Evolutionary conservation across 1,140 invertebrate genomes (phyloP).

Genomic region (Drusus annulatus): DNA sequence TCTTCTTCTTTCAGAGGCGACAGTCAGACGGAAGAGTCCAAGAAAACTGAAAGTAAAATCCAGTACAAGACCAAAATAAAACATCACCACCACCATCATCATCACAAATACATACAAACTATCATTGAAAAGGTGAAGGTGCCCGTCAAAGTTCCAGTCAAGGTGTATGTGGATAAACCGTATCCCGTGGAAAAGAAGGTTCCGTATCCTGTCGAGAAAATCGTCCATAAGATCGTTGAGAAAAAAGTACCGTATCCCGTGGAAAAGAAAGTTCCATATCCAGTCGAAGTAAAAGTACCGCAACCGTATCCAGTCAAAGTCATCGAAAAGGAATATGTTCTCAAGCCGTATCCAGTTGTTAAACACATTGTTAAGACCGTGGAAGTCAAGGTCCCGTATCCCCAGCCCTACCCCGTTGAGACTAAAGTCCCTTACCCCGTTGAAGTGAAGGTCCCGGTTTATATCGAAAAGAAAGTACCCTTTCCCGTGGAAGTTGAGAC

Average conservation of each 20-base stretch:
- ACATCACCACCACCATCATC: slow-evolving; percentile 76
- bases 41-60: slow-evolving; percentile 26
- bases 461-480: slow-evolving; percentile 72
- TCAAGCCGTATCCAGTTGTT: slow-evolving; percentile 74
- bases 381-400: slow-evolving; percentile 71
- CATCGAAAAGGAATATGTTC: slow-evolving; percentile 69
- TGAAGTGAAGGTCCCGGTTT: slow-evolving; percentile 68
- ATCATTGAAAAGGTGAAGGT: slow-evolving; percentile 68
- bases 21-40: not conserved
- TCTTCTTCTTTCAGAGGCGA: slow-evolving; percentile 52
- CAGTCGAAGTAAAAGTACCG: slow-evolving; percentile 75
- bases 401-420: slow-evolving; percentile 64
- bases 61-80: slow-evolving; percentile 70
- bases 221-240: slow-evolving; percentile 76
- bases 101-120: slow-evolving; percentile 74
- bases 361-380: slow-evolving; percentile 71
- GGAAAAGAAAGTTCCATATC: slow-evolving; percentile 75
- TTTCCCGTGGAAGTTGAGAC: slow-evolving; percentile 72
- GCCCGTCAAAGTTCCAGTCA: slow-evolving; percentile 57
- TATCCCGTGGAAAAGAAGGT: slow-evolving; percentile 77
- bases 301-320: slow-evolving; percentile 71
- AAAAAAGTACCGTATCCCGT: slow-evolving; percentile 76
- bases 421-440: slow-evolving; percentile 74
- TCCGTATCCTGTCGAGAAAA: slow-evolving; percentile 76
- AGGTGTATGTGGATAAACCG: slow-evolving; percentile 68